A percentile compares a stretch with the other conserved stretches of the same genome.
phyloP scores from a whole-genome alignment of 1,140 invertebrate genomes.

The Anthonomus grandis region DNA sequence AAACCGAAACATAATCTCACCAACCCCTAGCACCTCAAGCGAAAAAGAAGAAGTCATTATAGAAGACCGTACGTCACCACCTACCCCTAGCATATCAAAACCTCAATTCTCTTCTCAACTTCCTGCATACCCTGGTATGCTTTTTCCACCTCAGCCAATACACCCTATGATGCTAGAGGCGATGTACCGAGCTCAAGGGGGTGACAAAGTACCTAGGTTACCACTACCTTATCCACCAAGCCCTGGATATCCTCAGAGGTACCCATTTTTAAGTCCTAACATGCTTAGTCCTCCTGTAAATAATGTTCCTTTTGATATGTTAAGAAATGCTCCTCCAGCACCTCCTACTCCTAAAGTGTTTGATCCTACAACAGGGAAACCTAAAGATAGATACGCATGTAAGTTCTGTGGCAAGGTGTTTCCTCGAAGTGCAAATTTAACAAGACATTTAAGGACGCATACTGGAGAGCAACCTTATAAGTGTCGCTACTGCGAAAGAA shows the following conservation, averaged over 20 bases:
- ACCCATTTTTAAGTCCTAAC: slow-evolving; percentile 48
- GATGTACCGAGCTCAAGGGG: slow-evolving; percentile 61
- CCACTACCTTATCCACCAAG: slow-evolving; percentile 52
- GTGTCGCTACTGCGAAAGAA: slow-evolving; percentile 97
- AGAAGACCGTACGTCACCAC: slow-evolving; percentile 35
- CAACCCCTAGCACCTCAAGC: slow-evolving; percentile 51
- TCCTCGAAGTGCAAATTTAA: slow-evolving; percentile 96
- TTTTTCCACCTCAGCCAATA: slow-evolving; percentile 60
- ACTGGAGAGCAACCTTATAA: slow-evolving; percentile 98
- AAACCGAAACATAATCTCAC: slow-evolving; percentile 68
- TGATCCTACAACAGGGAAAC: slow-evolving; percentile 57
- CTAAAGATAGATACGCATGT: slow-evolving; percentile 92
- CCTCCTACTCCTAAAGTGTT: slow-evolving; percentile 50
- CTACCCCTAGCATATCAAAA: slow-evolving; percentile 32
- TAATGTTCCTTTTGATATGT: slow-evolving; percentile 54
- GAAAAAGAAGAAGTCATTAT: slow-evolving; percentile 43
- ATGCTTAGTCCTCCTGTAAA: slow-evolving; percentile 48
- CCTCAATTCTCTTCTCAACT: slow-evolving; percentile 40
- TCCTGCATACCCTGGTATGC: slow-evolving; percentile 52
- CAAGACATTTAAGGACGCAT: slow-evolving; percentile 93
- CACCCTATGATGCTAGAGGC: slow-evolving; percentile 68
- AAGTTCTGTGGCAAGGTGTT: slow-evolving; percentile 99
- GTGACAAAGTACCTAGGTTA: slow-evolving; percentile 50
- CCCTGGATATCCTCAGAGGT: slow-evolving; percentile 45
- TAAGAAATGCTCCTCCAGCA: slow-evolving; percentile 48